phyloP scores from a whole-genome alignment of 2,113 vertebrate species.

The Aldabrachelys gigantea region DNA sequence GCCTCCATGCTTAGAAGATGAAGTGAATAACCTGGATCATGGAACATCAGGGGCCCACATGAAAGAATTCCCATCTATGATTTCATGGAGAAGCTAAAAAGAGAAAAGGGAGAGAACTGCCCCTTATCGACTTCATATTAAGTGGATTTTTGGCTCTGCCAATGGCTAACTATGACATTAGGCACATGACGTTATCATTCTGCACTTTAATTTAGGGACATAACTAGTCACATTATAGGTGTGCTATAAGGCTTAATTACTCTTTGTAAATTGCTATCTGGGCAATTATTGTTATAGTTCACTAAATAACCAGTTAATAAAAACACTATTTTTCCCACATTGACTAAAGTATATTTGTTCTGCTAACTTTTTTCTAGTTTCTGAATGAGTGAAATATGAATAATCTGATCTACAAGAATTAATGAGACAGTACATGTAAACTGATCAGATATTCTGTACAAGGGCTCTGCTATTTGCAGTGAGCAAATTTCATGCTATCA shows the following conservation, averaged over 20 bases:
- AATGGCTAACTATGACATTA: background rate
- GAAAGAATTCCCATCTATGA: background rate
- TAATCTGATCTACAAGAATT: constrained; percentile 29
- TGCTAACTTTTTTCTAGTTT: constrained; percentile 21
- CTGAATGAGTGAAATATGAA: constrained; percentile 35
- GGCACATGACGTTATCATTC: fast-evolving
- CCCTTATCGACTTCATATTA: background rate
- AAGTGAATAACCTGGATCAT: background rate
- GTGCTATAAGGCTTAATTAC: background rate
- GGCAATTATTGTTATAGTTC: background rate
- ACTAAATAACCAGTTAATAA: constrained; percentile 25
- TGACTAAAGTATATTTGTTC: constrained; percentile 38
- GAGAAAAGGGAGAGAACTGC: background rate
- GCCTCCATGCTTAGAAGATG: background rate
- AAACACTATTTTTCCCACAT: background rate
- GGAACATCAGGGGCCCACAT: background rate
- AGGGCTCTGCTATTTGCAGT: constrained; percentile 9
- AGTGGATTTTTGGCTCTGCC: background rate
- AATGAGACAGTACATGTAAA: constrained; percentile 35
- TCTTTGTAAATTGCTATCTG: background rate
- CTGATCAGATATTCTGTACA: constrained; percentile 17
- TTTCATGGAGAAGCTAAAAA: background rate
- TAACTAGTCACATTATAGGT: fast-evolving
- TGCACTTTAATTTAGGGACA: background rate
- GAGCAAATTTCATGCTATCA: background rate